Base-by-base conservation (phyloP, 2,797 vertebrate species). In the Sebastes minor region DNA sequence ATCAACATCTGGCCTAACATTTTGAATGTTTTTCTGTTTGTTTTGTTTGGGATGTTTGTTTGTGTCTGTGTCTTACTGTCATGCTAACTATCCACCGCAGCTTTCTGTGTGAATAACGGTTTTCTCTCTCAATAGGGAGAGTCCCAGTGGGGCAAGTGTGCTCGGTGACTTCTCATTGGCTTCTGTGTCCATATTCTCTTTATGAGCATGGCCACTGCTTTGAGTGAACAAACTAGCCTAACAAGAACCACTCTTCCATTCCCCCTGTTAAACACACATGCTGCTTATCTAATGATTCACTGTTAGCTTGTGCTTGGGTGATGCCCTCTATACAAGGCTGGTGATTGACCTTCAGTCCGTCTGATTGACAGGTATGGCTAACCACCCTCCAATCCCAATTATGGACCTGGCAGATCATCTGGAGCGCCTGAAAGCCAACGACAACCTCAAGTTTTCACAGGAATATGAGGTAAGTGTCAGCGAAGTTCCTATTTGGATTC, bases 361-460 rank as follows among this genome's bases (percentile, higher is more conserved):
- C 33, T 92, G 69, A 76, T 95, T 94, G 88, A 88, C 95, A 99
- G 98, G 98, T 92, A 99, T 99, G 99, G 97, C 97, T 56, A 99
- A 93, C 90, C 99, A 99, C 83, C 99, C 99, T 74, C 98, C 98
- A 56, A 99, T 99, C 93, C 97, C 99, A 30, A 95, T 99, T 82
- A 95, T 97, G 96, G 99, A 99, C 92, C 96, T 99, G 85, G 97
- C 97, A 5, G 98, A 99, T 95, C 98, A 99, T 87, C 97, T 97
- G 88, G 99, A 99, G 94, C 96, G 98, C 65, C 86, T 99, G 90
- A 99, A 99, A 96, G 98, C 99, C 77, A 99, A 99, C 77, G 99
- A 99, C 95, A 99, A 99, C 96, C 95, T 99, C 90, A 99, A 99
- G 92, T 99, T 99, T 92, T 99, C 98, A 28, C 99, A 99, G 93